A percentile compares a stretch with the other conserved stretches of the same genome.
These are phyloP conservation scores for Amphibalanus amphitrite DNA, from an alignment of 1,140 invertebrate species.

Conservation along the genomic window DNA sequence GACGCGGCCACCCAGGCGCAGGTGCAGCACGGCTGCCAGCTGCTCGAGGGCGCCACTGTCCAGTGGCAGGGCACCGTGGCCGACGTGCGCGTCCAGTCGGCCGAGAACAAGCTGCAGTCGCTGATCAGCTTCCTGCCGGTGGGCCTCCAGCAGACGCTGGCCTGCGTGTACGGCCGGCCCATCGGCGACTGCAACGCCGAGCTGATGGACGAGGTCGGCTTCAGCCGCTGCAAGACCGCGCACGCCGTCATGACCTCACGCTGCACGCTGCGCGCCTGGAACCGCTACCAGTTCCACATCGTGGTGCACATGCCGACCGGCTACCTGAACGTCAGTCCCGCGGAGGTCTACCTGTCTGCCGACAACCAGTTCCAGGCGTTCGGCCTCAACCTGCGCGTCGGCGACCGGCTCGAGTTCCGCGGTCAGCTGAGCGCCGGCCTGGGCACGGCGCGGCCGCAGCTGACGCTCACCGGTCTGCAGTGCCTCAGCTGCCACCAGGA, in stretches of 20 bases:
- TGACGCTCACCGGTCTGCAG: neutral
- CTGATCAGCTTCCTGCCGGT: slow-evolving; percentile 39
- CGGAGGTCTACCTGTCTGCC: neutral
- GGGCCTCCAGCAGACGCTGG: slow-evolving; percentile 36
- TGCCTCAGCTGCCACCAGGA: neutral
- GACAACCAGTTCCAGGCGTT: slow-evolving; percentile 1
- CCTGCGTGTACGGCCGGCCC: slow-evolving; percentile 47
- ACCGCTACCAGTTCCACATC: slow-evolving; percentile 35
- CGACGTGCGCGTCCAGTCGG: slow-evolving; percentile 40
- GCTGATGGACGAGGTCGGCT: slow-evolving; percentile 8
- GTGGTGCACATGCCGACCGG: neutral
- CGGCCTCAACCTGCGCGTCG: neutral
- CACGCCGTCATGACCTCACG: slow-evolving; percentile 8
- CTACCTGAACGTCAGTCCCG: neutral
- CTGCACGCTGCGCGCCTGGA: slow-evolving; percentile 47
- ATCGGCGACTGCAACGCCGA: slow-evolving; percentile 29
- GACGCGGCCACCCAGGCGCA: slow-evolving; percentile 42
- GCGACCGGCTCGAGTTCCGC: neutral
- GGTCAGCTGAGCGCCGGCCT: neutral
- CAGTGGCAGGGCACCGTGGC: slow-evolving; percentile 53
- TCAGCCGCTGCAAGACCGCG: slow-evolving; percentile 9
- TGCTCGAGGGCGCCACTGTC: slow-evolving; percentile 42
- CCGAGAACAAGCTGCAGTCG: slow-evolving; percentile 37
- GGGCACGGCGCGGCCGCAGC: neutral
- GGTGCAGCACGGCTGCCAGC: slow-evolving; percentile 46